These are phyloP conservation scores for Cygnus buccinator DNA, from an alignment of 2,113 vertebrate genomes.

Conservation along the genomic window DNA sequence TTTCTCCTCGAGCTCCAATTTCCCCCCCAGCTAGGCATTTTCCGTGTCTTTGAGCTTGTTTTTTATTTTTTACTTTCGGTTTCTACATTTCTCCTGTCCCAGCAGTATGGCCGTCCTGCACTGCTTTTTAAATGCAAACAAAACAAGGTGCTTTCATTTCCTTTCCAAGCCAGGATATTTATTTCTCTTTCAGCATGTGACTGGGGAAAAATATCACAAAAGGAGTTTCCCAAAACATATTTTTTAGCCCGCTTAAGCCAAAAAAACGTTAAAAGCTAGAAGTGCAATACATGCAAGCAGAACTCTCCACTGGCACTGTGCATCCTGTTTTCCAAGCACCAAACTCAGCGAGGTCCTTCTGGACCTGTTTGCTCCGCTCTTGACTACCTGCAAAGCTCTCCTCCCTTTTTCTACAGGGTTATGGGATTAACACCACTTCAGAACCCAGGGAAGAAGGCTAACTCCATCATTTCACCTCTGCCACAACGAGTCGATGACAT, in stretches of 20 bases:
- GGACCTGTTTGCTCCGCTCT: not conserved
- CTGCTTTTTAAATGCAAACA: not conserved
- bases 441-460: not conserved
- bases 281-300: not conserved
- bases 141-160: constrained; percentile 43
- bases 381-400: not conserved
- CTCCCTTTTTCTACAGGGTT: not conserved
- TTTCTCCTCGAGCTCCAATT: not conserved
- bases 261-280: not conserved
- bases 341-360: not conserved
- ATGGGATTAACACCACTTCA: not conserved
- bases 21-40: not conserved
- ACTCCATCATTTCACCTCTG: not conserved
- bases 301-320: rapidly evolving
- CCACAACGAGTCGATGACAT: not conserved
- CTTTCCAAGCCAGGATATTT: constrained; percentile 28
- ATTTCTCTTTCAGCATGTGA: not conserved
- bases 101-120: not conserved
- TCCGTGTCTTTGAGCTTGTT: not conserved
- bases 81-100: not conserved
- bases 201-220: not conserved
- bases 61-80: not conserved
- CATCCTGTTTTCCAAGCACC: not conserved
- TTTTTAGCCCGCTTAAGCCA: not conserved
- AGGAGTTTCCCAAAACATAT: not conserved